phyloP scores from a whole-genome alignment of 2,113 vertebrate species.

The Nycticryphes semicollaris region DNA sequence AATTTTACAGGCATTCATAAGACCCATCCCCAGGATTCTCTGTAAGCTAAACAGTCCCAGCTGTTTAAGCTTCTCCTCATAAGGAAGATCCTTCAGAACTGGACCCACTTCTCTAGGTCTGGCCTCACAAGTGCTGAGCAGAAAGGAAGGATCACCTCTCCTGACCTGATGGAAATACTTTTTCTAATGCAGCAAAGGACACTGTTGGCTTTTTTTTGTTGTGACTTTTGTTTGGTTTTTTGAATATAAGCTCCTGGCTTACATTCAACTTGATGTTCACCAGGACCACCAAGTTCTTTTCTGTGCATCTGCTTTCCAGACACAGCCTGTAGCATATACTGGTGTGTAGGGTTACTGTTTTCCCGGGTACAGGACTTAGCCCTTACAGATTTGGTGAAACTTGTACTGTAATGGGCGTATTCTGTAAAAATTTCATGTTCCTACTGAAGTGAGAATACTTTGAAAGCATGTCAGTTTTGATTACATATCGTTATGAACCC shows the following conservation, averaged over 20 bases:
- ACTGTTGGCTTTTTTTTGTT: accelerated
- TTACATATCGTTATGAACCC: background rate
- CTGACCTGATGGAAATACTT: background rate
- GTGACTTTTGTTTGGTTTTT: too few species aligned
- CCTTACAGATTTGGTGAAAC: background rate
- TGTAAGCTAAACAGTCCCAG: background rate
- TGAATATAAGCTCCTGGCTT: too few species aligned
- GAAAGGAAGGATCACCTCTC: background rate
- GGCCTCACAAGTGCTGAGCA: background rate
- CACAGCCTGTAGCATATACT: background rate
- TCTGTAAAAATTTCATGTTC: background rate
- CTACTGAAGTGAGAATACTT: background rate
- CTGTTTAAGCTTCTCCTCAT: background rate
- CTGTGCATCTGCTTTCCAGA: background rate
- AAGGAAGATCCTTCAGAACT: background rate
- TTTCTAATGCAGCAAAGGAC: background rate
- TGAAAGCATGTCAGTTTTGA: background rate
- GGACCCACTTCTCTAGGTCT: background rate
- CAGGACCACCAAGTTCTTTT: background rate
- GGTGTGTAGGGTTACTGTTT: background rate
- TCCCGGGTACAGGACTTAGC: background rate
- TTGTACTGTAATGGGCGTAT: too few species aligned
- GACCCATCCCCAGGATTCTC: background rate
- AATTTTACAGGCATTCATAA: background rate
- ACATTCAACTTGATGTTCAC: background rate